Evolutionary conservation across 1,140 invertebrate genomes (phyloP), one percentile per base, ranked within the genome.

Genomic region (Monochamus saltuarius): DNA sequence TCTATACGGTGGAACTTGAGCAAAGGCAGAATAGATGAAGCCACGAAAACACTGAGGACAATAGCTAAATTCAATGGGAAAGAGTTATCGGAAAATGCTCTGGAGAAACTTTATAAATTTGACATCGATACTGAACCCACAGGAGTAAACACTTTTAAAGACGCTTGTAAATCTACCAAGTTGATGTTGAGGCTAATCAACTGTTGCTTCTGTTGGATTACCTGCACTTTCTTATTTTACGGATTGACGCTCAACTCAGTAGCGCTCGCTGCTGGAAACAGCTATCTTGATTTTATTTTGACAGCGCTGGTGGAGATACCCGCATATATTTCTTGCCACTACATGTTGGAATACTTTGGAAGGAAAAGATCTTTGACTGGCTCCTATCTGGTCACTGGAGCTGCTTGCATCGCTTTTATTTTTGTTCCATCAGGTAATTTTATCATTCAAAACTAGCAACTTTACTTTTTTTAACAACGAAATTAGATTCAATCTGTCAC

Each of bases 221-320:
- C 86, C 1, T 83, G 84, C 62, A 81, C 85, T 1, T 86, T 92
- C 67, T 84, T 91, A 4, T 94, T 91, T 75, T 93, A 91, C 73
- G 92, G 90, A 0, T 75, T 94, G 6, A 89, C 89, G 7, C 82
- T 92, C 40, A 91, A 91, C 72, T 86, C 89, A 0, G 88, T 89
- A 7, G 80, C 88, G 36, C 78, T 94, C 17, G 89, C 89, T 3
- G 89, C 89, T 4, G 83, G 90, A 68, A 85, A 82, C 43, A 80
- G 82, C 66, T 89, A 90, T 74, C 73, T 83, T 11, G 88, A 89
- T 74, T 89, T 90, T 67, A 85, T 87, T 2, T 79, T 87, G n/a
- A 85, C 87, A 40, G 83, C 85, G 49, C 69, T 84, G 7, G 83
- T 89, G 38, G 89, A 90, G 75, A 83, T 90, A 59, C 89, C 88